Conservation (phyloP, 2,113 vertebrate genomes). For the Macquaria australasica region DNA sequence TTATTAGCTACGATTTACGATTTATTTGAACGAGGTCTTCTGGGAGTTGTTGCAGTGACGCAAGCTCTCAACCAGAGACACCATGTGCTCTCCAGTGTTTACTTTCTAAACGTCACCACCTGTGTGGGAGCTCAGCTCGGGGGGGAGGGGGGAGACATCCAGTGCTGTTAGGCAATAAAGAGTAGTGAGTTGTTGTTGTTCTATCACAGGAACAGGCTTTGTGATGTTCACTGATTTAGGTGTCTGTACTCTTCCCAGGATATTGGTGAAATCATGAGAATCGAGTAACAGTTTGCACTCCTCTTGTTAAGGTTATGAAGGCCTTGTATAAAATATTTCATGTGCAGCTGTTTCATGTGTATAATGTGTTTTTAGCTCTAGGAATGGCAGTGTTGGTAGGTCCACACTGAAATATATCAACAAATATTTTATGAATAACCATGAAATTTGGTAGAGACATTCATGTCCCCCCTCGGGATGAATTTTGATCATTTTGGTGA, state of each 20-base stretch:
- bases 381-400: neutral
- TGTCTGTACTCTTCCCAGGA: neutral
- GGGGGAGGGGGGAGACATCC: neutral
- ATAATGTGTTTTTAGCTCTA: neutral
- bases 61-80: slow-evolving; percentile 26
- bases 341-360: neutral
- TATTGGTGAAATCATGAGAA: neutral
- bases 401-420: neutral
- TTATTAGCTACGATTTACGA: slow-evolving; percentile 70
- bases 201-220: slow-evolving; percentile 7
- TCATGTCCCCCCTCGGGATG: too few species aligned
- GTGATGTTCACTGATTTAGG: neutral
- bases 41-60: slow-evolving; percentile 61
- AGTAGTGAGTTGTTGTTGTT: neutral
- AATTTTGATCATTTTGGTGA: too few species aligned
- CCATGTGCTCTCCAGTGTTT: slow-evolving; percentile 67
- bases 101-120: slow-evolving; percentile 58
- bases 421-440: too few species aligned
- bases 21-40: slow-evolving; percentile 67
- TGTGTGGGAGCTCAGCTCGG: slow-evolving; percentile 26
- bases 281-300: neutral
- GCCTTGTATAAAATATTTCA: too few species aligned
- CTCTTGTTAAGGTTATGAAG: neutral
- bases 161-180: slow-evolving; percentile 19
- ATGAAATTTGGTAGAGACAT: too few species aligned